Evolutionary conservation across 2,797 vertebrate genomes (phyloP), one percentile per base, ranked within the genome.

Genomic region (Coranthus polyacanthus): DNA sequence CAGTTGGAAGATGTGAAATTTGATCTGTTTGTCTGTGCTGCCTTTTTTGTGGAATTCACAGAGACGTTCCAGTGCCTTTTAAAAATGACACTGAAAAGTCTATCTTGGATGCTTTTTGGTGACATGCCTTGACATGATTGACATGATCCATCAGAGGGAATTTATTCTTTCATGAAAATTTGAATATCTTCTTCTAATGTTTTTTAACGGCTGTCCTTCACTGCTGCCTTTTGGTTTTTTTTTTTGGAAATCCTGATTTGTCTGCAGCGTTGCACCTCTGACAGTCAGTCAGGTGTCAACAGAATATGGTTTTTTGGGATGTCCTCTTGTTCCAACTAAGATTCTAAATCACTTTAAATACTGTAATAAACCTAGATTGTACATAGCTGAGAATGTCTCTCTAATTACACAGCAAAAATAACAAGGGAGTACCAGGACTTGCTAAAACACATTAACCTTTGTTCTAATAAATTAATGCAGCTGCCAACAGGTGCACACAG

Each of bases 121-220:
- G n/a, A n/a, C n/a, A n/a, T n/a, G n/a, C n/a, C n/a, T 43, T 55
- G 38, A 24, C 22, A 15, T 55, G 44, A 44, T 43, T 59, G 65
- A 63, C 38, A 59, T 47, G 13, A 42, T 54, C 0, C 1, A 34
- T 61, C 8, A 43, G 59, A 11, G 20, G 36, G 9, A 41, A 26
- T 49, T 61, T 8, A 29, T 57, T 49, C 15, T 57, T 56, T n/a
- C n/a, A n/a, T n/a, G n/a, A n/a, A n/a, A n/a, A n/a, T n/a, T n/a
- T n/a, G n/a, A n/a, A n/a, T n/a, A n/a, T n/a, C 37, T 46, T 10
- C 3, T 18, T 44, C 26, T 68, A 15, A 3, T 37, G 44, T 16
- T 44, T 13, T 39, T 50, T 36, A 15, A 5, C 29, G 43, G 20
- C 47, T 52, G 24, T 55, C 39, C 26, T n/a, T 59, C 18, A 34